These are phyloP conservation scores for Thalassaphorura encarpata DNA, from an alignment of 1,140 invertebrate species.

Conservation along the genomic window DNA sequence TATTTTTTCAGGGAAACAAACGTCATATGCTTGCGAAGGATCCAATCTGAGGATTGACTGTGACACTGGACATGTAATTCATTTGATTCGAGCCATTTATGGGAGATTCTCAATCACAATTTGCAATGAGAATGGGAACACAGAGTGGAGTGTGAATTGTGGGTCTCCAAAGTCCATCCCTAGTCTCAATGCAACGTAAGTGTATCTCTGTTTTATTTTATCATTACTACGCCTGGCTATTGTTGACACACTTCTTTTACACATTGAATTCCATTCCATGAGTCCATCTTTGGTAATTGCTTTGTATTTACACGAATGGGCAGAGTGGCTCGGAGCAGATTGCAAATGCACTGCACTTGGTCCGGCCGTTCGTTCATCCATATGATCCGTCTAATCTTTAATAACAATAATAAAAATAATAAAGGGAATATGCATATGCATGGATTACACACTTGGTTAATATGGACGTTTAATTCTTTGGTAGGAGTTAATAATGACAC, in stretches of 20 bases:
- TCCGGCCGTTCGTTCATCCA: too few relatives aligned
- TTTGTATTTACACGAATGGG: too few relatives aligned
- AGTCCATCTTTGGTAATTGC: constrained; percentile 17
- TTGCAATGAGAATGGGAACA: constrained; percentile 90
- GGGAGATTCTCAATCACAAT: constrained; percentile 91
- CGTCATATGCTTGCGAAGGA: constrained; percentile 87
- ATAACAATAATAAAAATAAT: too few relatives aligned
- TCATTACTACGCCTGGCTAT: not conserved
- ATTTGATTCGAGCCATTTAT: constrained; percentile 87
- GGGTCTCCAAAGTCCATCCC: constrained; percentile 41
- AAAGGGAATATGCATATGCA: too few relatives aligned
- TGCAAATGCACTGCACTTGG: too few relatives aligned
- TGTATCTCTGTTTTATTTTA: constrained; percentile 8
- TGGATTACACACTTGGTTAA: too few relatives aligned
- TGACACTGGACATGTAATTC: constrained; percentile 73
- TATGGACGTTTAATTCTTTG: too few relatives aligned
- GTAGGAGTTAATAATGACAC: too few relatives aligned
- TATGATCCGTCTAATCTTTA: too few relatives aligned
- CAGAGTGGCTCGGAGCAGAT: too few relatives aligned
- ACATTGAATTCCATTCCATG: not conserved
- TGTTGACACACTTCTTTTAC: not conserved
- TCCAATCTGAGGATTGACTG: constrained; percentile 78
- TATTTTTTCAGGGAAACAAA: constrained; percentile 63
- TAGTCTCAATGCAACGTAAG: constrained; percentile 43
- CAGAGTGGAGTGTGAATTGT: constrained; percentile 95